Evolutionary conservation across 2,113 vertebrate species (phyloP).

Genomic region (Stigmatopora nigra): DNA sequence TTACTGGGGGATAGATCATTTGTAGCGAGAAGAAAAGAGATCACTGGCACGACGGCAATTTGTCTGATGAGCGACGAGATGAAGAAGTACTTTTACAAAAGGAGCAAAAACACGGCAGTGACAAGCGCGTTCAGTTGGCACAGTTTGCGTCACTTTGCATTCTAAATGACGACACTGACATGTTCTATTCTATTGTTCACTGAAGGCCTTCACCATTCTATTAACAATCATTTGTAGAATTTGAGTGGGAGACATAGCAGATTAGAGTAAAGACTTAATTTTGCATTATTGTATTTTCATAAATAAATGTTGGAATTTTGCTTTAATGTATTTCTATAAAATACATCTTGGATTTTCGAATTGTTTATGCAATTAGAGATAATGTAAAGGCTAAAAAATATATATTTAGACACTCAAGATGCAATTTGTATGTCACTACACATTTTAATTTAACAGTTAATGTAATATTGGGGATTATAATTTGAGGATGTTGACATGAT

Average conservation of each 20-base stretch:
- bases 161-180: conserved; percentile 9
- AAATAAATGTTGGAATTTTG: too few species aligned
- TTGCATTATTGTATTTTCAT: too few species aligned
- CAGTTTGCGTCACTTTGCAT: conserved; percentile 52
- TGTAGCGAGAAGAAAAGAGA: conserved; percentile 51
- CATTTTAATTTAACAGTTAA: not conserved
- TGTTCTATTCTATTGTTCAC: conserved; percentile 9
- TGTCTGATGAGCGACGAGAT: conserved; percentile 66
- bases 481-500: not conserved
- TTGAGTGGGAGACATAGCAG: not conserved
- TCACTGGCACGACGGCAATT: conserved; percentile 49
- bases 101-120: conserved; percentile 27
- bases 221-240: not conserved
- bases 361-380: too few species aligned
- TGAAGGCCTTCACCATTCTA: not conserved
- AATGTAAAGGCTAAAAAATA: not conserved
- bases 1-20: conserved; percentile 52
- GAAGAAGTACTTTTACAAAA: conserved; percentile 39
- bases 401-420: not conserved
- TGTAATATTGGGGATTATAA: not conserved
- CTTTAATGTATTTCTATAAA: too few species aligned
- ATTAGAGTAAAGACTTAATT: not conserved
- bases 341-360: too few species aligned
- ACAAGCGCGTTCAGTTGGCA: conserved; percentile 39
- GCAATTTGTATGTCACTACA: not conserved